phyloP scores from a whole-genome alignment of 2,797 vertebrate species.

The Sebastes hubbsi region DNA sequence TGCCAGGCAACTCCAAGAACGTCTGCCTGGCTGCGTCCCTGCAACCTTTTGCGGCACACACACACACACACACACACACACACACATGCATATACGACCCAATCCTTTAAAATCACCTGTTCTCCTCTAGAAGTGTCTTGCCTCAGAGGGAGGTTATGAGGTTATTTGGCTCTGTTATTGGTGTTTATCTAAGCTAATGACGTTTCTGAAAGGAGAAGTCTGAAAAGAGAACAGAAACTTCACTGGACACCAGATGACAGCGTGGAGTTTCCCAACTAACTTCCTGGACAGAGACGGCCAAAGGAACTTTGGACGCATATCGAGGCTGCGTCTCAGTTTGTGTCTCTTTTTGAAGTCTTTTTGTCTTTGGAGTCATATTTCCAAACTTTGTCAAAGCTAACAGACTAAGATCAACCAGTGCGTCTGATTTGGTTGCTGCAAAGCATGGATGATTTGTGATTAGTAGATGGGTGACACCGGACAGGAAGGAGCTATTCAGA shows the following conservation, averaged over 20 bases:
- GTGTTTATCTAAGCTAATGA: conserved; percentile 19
- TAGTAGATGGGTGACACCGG: not conserved
- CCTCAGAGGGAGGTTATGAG: not conserved
- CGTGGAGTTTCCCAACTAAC: conserved; percentile 57
- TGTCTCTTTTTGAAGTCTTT: conserved; percentile 20
- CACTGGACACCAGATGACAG: conserved; percentile 46
- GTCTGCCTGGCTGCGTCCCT: conserved; percentile 42
- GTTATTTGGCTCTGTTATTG: not conserved
- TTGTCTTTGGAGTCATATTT: not conserved
- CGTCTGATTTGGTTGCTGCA: not conserved
- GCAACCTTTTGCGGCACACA: conserved; percentile 36
- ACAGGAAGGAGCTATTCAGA: not conserved
- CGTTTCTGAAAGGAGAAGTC: conserved; percentile 40
- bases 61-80: not conserved
- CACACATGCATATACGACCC: not conserved
- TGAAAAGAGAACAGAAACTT: conserved; percentile 71
- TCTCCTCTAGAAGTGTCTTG: not conserved
- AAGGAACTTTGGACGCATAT: conserved; percentile 10
- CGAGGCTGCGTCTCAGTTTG: not conserved
- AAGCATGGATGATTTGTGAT: not conserved
- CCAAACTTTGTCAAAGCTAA: not conserved
- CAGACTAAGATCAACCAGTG: not conserved
- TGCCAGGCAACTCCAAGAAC: conserved; percentile 69
- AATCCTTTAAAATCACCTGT: conserved; percentile 19
- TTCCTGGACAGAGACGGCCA: conserved; percentile 45